Evolutionary conservation across 2,113 vertebrate species (phyloP).

Genomic region (Clupea harengus): DNA sequence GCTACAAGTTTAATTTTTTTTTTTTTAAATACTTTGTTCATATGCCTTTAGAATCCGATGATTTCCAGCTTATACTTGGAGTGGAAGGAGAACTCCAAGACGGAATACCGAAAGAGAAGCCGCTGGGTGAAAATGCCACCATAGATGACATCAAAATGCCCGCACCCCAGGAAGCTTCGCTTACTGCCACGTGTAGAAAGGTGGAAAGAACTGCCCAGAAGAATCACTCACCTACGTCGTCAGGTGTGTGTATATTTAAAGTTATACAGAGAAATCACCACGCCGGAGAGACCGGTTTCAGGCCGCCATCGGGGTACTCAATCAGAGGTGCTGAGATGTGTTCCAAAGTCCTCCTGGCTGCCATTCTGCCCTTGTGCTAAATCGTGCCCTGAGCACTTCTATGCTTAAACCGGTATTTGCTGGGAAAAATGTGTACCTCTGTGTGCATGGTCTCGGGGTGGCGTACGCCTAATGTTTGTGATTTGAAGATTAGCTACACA

Average conservation of each 20-base stretch:
- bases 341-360: no score
- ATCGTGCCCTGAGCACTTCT: no score
- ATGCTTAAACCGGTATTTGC: no score
- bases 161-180: neutral
- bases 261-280: neutral
- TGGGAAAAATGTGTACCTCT: no score
- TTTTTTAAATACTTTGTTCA: neutral
- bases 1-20: neutral
- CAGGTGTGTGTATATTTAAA: neutral
- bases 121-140: neutral
- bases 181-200: neutral
- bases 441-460: no score
- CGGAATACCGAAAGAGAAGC: neutral
- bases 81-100: neutral
- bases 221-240: neutral
- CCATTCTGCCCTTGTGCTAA: no score
- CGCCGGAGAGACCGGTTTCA: no score
- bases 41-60: neutral
- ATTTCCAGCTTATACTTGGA: neutral
- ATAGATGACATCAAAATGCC: neutral
- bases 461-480: no score
- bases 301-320: no score
- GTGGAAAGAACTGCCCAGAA: neutral
- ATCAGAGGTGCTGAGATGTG: no score
- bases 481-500: no score